Percentiles rank a stretch among this genome's conserved stretches.
These are phyloP conservation scores for Laspeyria flexula DNA, from an alignment of 2,888 invertebrate genomes.

Conservation along the genomic window DNA sequence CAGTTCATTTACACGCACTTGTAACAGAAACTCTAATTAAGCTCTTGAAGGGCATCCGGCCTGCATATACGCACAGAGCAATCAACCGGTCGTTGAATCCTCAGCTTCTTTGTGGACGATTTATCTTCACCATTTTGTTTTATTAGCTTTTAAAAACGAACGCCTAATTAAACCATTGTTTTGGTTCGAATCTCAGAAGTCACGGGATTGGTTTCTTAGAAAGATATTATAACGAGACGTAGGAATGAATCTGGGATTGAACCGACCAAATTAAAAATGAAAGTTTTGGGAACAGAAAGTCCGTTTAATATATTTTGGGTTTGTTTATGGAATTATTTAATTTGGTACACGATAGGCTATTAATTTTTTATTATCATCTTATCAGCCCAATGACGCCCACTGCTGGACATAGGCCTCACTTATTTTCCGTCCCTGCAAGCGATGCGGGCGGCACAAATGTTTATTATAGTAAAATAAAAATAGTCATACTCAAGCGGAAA, in stretches of 20 bases:
- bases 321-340: too few relatives aligned
- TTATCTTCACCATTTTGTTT: constrained; percentile 52
- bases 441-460: too few relatives aligned
- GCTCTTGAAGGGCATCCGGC: constrained; percentile 72
- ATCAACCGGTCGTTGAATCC: constrained; percentile 80
- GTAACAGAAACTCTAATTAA: constrained; percentile 56
- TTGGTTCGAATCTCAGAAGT: constrained; percentile 43
- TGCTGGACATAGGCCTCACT: too few relatives aligned
- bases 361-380: too few relatives aligned
- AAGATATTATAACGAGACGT: background rate
- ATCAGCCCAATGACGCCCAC: too few relatives aligned
- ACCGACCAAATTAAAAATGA: background rate
- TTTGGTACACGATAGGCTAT: too few relatives aligned
- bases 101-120: constrained; percentile 52
- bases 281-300: background rate
- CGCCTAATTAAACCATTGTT: constrained; percentile 62
- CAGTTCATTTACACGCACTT: constrained; percentile 37
- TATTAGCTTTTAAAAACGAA: constrained; percentile 47
- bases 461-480: too few relatives aligned
- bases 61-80: constrained; percentile 53
- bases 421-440: too few relatives aligned
- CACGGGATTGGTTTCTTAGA: constrained; percentile 15
- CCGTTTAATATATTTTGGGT: too few relatives aligned
- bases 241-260: background rate
- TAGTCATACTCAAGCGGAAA: too few relatives aligned